Evolutionary conservation across 2,797 vertebrate species (phyloP).

Genomic region (Halcyon chelicuti): DNA sequence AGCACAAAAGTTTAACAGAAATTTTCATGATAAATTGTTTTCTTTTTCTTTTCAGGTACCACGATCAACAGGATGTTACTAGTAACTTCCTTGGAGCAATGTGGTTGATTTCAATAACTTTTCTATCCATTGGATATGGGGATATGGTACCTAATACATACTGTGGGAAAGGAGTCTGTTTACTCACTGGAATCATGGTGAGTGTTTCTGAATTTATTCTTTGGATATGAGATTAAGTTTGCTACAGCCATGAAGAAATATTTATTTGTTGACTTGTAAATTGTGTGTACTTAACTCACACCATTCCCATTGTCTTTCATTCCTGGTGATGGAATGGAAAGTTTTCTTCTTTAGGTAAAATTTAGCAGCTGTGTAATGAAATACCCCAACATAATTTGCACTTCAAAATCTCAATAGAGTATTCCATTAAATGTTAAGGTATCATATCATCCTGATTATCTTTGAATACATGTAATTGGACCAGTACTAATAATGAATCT

Average conservation of each 20-base stretch:
- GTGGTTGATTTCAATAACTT: slow-evolving; percentile 99
- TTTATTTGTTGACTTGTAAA: background rate
- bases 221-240: background rate
- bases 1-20: background rate
- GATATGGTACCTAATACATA: slow-evolving; percentile 99
- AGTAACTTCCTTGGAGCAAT: slow-evolving; percentile 99
- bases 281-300: background rate
- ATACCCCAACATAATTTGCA: background rate
- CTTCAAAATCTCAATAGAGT: background rate
- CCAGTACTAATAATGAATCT: background rate
- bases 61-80: slow-evolving; percentile 96
- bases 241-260: background rate
- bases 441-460: background rate
- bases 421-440: background rate
- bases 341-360: background rate
- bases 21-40: background rate
- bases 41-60: slow-evolving; percentile 87
- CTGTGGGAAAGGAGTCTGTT: slow-evolving; percentile 99
- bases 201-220: slow-evolving; percentile 68
- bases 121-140: slow-evolving; percentile 98
- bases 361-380: background rate
- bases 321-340: background rate
- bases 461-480: background rate
- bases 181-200: slow-evolving; percentile 99
- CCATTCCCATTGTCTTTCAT: background rate